Conservation (phyloP, 23 tunicate species). For the Halocynthia aurantium region DNA sequence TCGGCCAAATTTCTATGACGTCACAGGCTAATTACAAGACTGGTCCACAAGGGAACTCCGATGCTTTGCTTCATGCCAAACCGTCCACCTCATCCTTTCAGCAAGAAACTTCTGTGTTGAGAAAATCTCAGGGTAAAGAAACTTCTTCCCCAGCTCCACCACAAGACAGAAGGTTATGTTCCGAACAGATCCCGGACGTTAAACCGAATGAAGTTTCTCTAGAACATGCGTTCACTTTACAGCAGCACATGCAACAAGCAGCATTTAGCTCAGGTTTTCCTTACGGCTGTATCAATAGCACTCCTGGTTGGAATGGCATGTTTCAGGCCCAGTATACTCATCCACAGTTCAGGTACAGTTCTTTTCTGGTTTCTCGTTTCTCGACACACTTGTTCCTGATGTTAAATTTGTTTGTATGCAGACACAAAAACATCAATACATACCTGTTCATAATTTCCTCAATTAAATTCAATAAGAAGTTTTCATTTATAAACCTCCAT, state of each 20-base stretch:
- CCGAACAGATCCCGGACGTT: neutral
- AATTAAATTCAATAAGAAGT: no score
- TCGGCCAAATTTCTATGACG: neutral
- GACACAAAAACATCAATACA: no score
- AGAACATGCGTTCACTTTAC: neutral
- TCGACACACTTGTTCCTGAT: neutral
- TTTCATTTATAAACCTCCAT: no score
- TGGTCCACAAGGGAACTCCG: neutral
- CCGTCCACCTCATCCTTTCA: no score
- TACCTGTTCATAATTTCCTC: no score
- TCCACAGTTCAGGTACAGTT: slow-evolving; percentile 9
- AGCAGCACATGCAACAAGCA: slow-evolving; percentile 4
- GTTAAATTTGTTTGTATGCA: neutral
- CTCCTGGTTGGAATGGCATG: neutral
- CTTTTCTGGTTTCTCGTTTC: neutral
- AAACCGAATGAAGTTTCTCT: neutral
- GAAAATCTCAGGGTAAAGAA: slow-evolving; percentile 13
- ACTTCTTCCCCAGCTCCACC: slow-evolving; percentile 3
- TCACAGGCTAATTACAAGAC: no score
- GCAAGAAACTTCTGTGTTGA: no score
- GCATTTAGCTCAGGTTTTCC: neutral
- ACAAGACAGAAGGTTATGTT: slow-evolving; percentile 3
- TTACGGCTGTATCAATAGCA: neutral
- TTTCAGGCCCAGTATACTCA: slow-evolving; percentile 8
- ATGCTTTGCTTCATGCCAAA: no score